phyloP scores from a whole-genome alignment of 2,797 vertebrate genomes.

The Chelidonichthys spinosus region DNA sequence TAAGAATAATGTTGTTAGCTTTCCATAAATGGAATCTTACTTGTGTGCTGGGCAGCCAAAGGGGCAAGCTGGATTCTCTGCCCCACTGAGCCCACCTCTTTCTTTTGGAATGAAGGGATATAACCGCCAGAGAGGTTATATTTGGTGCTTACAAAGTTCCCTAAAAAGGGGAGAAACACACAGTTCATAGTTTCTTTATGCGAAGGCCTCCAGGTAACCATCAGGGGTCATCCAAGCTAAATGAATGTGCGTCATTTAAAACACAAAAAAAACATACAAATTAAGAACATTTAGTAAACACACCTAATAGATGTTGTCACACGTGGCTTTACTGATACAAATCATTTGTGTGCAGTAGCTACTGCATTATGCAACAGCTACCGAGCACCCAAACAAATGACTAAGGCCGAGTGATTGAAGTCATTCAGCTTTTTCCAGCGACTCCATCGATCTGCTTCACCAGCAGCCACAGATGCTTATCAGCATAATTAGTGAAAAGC shows the following conservation, averaged over 20 bases:
- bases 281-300: background rate
- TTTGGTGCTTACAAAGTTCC: constrained; percentile 85
- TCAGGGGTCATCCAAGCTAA: background rate
- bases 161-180: constrained; percentile 61
- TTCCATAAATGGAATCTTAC: constrained; percentile 78
- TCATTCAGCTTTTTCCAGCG: constrained; percentile 50
- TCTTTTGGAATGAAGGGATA: constrained; percentile 93
- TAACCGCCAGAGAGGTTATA: constrained; percentile 85
- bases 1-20: background rate
- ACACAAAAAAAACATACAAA: constrained; percentile 13
- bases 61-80: constrained; percentile 94
- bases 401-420: constrained; percentile 48
- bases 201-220: background rate
- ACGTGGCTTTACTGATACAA: background rate
- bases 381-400: constrained; percentile 35
- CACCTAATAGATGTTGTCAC: constrained; percentile 16
- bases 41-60: constrained; percentile 82
- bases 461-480: constrained; percentile 63
- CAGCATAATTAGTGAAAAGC: constrained; percentile 68
- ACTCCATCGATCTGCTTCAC: constrained; percentile 41
- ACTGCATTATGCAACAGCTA: constrained; percentile 45
- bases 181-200: constrained; percentile 2
- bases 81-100: constrained; percentile 93
- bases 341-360: constrained; percentile 13
- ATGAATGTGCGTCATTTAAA: constrained; percentile 10